These are phyloP conservation scores for Odontophorus gujanensis DNA, from an alignment of 2,113 vertebrate species.

Conservation along the genomic window DNA sequence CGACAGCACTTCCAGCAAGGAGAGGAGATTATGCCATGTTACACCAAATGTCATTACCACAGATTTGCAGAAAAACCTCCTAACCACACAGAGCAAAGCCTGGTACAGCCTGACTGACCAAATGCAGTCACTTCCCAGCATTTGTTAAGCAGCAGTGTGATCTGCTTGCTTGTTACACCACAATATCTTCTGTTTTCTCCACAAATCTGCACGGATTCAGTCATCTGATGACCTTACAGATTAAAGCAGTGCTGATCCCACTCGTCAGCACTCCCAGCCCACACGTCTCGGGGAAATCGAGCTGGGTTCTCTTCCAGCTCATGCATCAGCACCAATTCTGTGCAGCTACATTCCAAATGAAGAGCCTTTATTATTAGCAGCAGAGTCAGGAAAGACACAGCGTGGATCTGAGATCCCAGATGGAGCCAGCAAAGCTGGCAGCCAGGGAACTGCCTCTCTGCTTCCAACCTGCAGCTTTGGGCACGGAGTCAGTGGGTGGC, in stretches of 20 bases:
- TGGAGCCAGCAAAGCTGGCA: constrained; percentile 39
- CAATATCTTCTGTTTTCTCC: constrained; percentile 28
- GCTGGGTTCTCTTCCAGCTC: constrained; percentile 4
- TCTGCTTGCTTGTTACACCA: background rate
- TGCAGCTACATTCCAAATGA: constrained; percentile 49
- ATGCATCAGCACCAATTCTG: background rate
- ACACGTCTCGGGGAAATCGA: background rate
- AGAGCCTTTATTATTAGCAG: constrained; percentile 49
- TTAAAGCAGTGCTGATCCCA: background rate
- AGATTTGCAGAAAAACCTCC: background rate
- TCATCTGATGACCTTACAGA: background rate
- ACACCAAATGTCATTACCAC: constrained; percentile 9
- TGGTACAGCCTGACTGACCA: background rate
- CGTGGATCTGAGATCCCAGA: constrained; percentile 55
- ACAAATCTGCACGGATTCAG: background rate
- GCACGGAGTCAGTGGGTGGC: background rate
- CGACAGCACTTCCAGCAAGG: background rate
- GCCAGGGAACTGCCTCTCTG: background rate
- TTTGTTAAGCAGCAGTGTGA: background rate
- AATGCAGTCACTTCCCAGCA: background rate
- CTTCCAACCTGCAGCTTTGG: background rate
- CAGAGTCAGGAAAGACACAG: constrained; percentile 37
- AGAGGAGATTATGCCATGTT: background rate
- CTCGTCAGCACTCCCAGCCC: background rate
- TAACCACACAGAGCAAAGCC: background rate